These are phyloP conservation scores for Chromobotia macracanthus DNA, from an alignment of 2,797 vertebrate species.

Conservation along the genomic window DNA sequence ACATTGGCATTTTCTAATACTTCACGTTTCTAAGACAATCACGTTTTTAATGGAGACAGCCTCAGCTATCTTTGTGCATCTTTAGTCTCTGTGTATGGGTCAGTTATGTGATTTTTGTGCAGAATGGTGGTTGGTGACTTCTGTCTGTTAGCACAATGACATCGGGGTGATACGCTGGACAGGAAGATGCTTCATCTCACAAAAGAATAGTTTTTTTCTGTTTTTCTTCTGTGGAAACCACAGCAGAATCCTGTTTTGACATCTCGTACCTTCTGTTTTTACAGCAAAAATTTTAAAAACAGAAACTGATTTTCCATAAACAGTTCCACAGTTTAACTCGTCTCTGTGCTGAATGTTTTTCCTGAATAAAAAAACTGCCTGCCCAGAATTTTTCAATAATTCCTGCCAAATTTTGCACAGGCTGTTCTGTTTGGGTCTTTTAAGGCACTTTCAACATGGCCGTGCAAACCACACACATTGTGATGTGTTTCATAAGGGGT, in stretches of 20 bases:
- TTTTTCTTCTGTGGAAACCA: slow-evolving; percentile 66
- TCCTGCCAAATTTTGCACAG: not conserved
- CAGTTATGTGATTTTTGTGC: slow-evolving; percentile 14
- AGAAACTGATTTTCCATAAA: slow-evolving; percentile 29
- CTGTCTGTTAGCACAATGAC: slow-evolving; percentile 71
- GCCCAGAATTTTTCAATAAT: not conserved
- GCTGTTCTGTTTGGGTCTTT: not conserved
- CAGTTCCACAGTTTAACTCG: not conserved
- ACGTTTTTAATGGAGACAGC: slow-evolving; percentile 19
- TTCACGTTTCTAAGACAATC: slow-evolving; percentile 13
- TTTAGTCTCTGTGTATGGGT: slow-evolving; percentile 16
- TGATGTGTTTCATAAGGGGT: not conserved
- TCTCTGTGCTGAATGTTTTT: not conserved
- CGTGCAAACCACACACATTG: too few species aligned
- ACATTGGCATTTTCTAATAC: slow-evolving; percentile 26
- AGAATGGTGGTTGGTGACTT: slow-evolving; percentile 66
- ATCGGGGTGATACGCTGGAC: slow-evolving; percentile 66
- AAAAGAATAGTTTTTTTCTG: slow-evolving; percentile 56
- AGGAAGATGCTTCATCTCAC: slow-evolving; percentile 33
- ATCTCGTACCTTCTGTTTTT: slow-evolving; percentile 65
- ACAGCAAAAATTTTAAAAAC: slow-evolving; percentile 44
- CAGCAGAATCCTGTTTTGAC: slow-evolving; percentile 69
- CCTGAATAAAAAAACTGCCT: not conserved
- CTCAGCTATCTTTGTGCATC: slow-evolving; percentile 11
- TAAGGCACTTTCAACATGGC: too few species aligned